Percentiles rank a stretch among this genome's conserved stretches.
These are phyloP conservation scores for Physocephala rufipes DNA, from an alignment of 2,888 invertebrate genomes.

Conservation along the genomic window DNA sequence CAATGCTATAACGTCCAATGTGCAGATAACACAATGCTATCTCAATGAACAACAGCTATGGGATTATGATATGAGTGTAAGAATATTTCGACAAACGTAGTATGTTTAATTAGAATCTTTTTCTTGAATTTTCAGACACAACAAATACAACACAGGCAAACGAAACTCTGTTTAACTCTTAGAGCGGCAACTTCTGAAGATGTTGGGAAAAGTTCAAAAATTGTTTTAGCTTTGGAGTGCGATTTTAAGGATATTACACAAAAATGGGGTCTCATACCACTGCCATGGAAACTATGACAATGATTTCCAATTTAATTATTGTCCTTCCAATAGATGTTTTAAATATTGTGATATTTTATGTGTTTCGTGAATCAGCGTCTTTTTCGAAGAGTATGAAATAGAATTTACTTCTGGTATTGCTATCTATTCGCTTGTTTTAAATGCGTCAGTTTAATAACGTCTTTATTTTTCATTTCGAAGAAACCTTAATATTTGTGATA, in stretches of 20 bases:
- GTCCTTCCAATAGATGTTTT: not conserved
- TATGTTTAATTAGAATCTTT: not conserved
- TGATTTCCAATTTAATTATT: not conserved
- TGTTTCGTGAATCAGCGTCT: constrained; percentile 2
- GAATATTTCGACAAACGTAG: constrained; percentile 39
- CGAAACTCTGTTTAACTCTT: constrained; percentile 60
- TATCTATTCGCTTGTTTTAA: too few species aligned
- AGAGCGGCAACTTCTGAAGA: constrained; percentile 52
- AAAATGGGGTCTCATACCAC: constrained; percentile 62
- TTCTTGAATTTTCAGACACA: constrained; percentile 53
- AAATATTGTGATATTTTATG: constrained; percentile 52
- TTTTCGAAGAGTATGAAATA: not conserved
- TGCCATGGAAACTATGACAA: constrained; percentile 60
- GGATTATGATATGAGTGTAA: constrained; percentile 63
- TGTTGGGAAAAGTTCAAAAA: constrained; percentile 52
- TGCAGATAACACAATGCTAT: constrained; percentile 59
- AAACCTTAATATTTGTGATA: too few species aligned
- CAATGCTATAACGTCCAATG: constrained; percentile 56
- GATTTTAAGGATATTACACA: constrained; percentile 58
- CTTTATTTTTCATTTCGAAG: too few species aligned
- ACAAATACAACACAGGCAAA: constrained; percentile 59
- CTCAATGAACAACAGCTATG: constrained; percentile 58
- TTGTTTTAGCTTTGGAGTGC: constrained; percentile 57
- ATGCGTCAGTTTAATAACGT: too few species aligned
- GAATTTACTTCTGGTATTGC: too few species aligned